Percentiles rank a stretch among this genome's conserved stretches.
Evolutionary conservation across 2,888 invertebrate species (phyloP).

Genomic region (Drosophila kanekoi): DNA sequence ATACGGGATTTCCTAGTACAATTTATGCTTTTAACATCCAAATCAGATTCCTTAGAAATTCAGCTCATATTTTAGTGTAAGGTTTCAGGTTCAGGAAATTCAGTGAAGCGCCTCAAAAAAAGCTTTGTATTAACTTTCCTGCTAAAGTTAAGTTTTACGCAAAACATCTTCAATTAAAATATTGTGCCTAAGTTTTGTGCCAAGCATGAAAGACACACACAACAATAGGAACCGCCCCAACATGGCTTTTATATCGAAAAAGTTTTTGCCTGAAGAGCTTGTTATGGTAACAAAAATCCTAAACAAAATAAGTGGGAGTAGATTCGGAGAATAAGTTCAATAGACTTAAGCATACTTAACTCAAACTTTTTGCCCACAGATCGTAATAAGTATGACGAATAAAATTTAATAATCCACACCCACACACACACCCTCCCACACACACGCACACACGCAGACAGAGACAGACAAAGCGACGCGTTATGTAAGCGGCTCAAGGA

Average conservation of each 20-base stretch:
- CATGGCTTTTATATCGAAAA: conserved; percentile 20
- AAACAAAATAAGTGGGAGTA: neutral
- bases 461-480: conserved; percentile 11
- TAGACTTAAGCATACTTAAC: conserved; percentile 41
- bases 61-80: too few relatives aligned
- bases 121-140: neutral
- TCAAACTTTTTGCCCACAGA: conserved; percentile 46
- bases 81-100: neutral
- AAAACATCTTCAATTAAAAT: conserved; percentile 14
- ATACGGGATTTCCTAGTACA: too few relatives aligned
- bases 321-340: conserved; percentile 37
- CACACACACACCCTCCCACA: conserved; percentile 6
- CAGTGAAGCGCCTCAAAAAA: neutral
- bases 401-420: conserved; percentile 51
- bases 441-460: neutral
- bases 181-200: conserved; percentile 10
- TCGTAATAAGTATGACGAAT: conserved; percentile 36
- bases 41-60: too few relatives aligned
- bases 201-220: conserved; percentile 5
- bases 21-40: too few relatives aligned
- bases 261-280: conserved; percentile 25
- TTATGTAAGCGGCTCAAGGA: conserved; percentile 68
- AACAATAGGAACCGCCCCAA: conserved; percentile 10
- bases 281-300: neutral
- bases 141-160: neutral